phyloP scores from a whole-genome alignment of 35 echinoderm and acorn worm species.

The Acanthaster planci region DNA sequence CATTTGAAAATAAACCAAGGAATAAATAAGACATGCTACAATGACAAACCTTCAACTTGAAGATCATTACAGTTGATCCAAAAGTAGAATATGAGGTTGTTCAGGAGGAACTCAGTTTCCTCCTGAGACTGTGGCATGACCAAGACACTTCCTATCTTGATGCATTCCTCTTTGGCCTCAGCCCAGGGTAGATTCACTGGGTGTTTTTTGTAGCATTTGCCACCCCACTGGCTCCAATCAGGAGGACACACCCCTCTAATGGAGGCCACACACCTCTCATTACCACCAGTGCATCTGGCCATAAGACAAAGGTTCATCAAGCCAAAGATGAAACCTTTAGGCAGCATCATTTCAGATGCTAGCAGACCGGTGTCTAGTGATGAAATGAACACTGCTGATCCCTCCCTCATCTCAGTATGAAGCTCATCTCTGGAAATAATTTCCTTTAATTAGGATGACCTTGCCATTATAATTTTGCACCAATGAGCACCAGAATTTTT shows the following conservation, averaged over 20 bases:
- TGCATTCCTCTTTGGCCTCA: slow-evolving; percentile 7
- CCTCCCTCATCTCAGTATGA: too few species aligned
- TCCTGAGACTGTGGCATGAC: not conserved
- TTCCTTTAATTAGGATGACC: too few species aligned
- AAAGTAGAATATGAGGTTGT: not conserved
- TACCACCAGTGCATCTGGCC: not conserved
- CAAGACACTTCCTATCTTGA: slow-evolving; percentile 5
- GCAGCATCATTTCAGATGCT: too few species aligned
- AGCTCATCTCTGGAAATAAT: too few species aligned
- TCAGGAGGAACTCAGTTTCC: not conserved
- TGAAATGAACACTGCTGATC: too few species aligned
- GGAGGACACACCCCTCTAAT: not conserved
- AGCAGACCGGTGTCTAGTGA: too few species aligned
- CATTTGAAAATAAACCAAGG: not conserved
- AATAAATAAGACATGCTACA: not conserved
- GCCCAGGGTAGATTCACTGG: not conserved
- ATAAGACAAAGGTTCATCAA: not conserved
- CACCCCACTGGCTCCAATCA: not conserved
- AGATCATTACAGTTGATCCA: slow-evolving; percentile 5
- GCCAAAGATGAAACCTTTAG: not conserved
- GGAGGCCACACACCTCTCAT: not conserved
- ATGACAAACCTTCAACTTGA: not conserved
- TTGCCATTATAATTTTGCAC: too few species aligned
- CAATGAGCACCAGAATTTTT: too few species aligned
- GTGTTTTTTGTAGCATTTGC: not conserved